Base-by-base conservation (phyloP, 2,888 invertebrate species). In the Priocnemis perturbator region DNA sequence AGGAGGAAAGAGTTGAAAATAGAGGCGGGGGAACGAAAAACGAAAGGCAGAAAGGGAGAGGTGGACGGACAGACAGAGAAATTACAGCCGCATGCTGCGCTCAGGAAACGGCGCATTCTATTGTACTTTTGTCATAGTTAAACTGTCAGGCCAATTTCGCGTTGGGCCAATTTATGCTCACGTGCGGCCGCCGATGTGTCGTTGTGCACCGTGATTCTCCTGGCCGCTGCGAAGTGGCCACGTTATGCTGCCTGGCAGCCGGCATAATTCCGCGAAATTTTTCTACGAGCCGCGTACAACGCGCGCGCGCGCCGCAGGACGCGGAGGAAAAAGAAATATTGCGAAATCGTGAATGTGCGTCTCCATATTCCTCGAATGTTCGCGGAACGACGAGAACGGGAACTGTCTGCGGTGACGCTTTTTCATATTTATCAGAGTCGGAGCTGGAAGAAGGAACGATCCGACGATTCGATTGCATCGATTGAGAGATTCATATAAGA, bases 41-140 rank as follows among this genome's bases (percentile, higher is more conserved):
- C 56, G 57, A 61, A 65, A 68, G 64, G 73, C 57, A 67, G 67
- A 60, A 63, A 67, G 64, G 66, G 57, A 72, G 72, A 72, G 63
- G 11, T 30, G 73, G 59, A 74, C 71, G 76, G 77, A 77, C 77
- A 64, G 79, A 81, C 78, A 78, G 84, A 82, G 82, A 82, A 85
- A 82, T 85, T 83, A 81, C 82, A 74, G 76, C 77, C 78, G 84
- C 85, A 85, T 83, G 87, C 82, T 81, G 82, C 81, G 76, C 83
- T 85, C 88, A 87, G 89, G 88, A 89, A 88, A 86, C 87, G 84
- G 77, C 81, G 81, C 81, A 87, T 88, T 88, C 88, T 87, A 89
- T 89, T 89, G 89, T 89, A 83, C 83, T 83, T 86, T 87, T 87
- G 88, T 87, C 87, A 86, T 88, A 87, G 87, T 86, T 88, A 87